Conservation (phyloP, 2,888 invertebrate genomes). For the Sisyra nigra region DNA sequence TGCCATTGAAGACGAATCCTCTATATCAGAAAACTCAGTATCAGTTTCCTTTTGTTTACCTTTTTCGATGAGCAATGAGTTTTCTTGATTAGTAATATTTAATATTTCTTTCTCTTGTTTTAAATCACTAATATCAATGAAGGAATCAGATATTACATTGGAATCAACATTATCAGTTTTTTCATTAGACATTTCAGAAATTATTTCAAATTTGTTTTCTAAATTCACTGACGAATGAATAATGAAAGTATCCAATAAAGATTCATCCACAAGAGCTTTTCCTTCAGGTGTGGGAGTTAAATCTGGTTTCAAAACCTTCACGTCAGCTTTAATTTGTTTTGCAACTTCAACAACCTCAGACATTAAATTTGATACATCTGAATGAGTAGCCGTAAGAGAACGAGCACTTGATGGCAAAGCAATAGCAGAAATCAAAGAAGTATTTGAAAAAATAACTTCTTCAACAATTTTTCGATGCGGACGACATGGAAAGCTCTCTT, state of each 20-base stretch:
- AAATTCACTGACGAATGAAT: not conserved
- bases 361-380: constrained; percentile 27
- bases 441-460: not conserved
- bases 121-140: too few relatives aligned
- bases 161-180: too few relatives aligned
- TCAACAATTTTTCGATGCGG: constrained; percentile 1
- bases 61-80: not conserved
- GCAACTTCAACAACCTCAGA: constrained; percentile 30
- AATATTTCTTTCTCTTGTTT: not conserved
- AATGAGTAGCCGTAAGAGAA: not conserved
- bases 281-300: constrained; percentile 33
- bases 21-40: constrained; percentile 8
- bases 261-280: not conserved
- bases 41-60: constrained; percentile 3
- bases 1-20: constrained; percentile 7
- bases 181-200: not conserved
- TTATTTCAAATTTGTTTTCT: not conserved
- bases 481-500: too few relatives aligned
- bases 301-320: constrained; percentile 32
- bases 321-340: constrained; percentile 30
- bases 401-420: too few relatives aligned
- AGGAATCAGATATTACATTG: too few relatives aligned
- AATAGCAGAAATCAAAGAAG: not conserved
- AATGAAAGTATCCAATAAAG: not conserved
- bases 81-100: not conserved